Conservation (phyloP, 1,140 invertebrate species). For the Trachymyrmex septentrionalis region DNA sequence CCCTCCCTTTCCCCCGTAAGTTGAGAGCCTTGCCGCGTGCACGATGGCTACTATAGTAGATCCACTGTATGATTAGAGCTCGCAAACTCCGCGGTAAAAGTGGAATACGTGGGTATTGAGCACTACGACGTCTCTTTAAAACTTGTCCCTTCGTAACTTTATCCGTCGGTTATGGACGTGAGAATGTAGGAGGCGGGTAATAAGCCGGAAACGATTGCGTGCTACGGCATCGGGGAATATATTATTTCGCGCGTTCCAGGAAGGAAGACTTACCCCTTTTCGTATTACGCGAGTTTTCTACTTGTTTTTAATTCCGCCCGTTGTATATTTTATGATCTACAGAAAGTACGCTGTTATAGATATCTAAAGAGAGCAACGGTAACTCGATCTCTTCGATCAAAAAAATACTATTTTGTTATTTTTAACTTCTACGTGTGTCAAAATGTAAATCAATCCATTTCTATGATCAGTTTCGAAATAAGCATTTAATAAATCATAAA, state of each 20-base stretch:
- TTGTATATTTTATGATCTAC: neutral
- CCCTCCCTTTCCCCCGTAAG: neutral
- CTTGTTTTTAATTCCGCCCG: neutral
- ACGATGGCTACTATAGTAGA: neutral
- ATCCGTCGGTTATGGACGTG: constrained; percentile 39
- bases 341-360: neutral
- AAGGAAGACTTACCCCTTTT: constrained; percentile 16
- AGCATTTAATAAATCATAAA: no score
- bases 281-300: neutral
- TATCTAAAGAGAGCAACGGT: no score
- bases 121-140: constrained; percentile 11
- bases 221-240: constrained; percentile 36
- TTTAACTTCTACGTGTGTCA: no score
- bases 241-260: constrained; percentile 47
- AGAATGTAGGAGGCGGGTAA: constrained; percentile 38
- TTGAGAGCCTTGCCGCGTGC: constrained; percentile 11
- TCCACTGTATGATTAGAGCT: constrained; percentile 52
- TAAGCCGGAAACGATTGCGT: constrained; percentile 58
- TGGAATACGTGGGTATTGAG: constrained; percentile 60
- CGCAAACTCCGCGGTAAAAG: constrained; percentile 54
- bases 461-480: no score
- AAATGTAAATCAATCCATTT: no score
- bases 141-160: constrained; percentile 64
- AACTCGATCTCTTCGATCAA: no score
- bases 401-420: no score